These are phyloP conservation scores for Cryptophagus acutangulus DNA, from an alignment of 2,888 invertebrate species.

Conservation along the genomic window DNA sequence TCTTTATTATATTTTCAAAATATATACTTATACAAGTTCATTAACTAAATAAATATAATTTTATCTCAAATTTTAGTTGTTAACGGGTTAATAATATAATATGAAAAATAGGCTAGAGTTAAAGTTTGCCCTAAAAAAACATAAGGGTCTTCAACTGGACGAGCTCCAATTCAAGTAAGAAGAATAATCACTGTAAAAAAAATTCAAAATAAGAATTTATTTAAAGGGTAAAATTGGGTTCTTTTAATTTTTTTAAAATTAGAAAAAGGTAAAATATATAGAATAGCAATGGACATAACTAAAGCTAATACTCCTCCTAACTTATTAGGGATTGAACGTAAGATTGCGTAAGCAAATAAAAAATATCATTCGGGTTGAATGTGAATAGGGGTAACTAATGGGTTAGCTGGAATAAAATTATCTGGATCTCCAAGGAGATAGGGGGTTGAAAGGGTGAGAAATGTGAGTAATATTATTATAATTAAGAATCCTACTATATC, in stretches of 20 bases:
- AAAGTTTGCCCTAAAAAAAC: conserved; percentile 57
- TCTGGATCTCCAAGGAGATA: conserved; percentile 64
- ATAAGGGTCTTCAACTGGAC: conserved; percentile 64
- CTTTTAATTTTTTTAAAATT: conserved; percentile 54
- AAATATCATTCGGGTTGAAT: conserved; percentile 86
- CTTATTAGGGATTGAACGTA: conserved; percentile 77
- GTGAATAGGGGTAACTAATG: conserved; percentile 64
- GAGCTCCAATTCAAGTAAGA: conserved; percentile 68
- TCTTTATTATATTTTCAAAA: conserved; percentile 68
- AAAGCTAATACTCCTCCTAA: conserved; percentile 68
- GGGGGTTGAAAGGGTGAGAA: conserved; percentile 54
- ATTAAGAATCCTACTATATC: conserved; percentile 60
- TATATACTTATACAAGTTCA: conserved; percentile 65
- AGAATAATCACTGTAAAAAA: conserved; percentile 54
- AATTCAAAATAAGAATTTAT: conserved; percentile 58
- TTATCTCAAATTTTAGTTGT: conserved; percentile 55
- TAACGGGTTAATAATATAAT: conserved; percentile 54
- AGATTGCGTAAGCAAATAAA: conserved; percentile 74
- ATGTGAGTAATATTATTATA: conserved; percentile 51
- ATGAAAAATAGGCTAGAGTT: conserved; percentile 56
- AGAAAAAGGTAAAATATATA: conserved; percentile 58
- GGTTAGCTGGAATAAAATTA: conserved; percentile 69
- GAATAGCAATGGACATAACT: conserved; percentile 61
- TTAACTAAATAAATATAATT: conserved; percentile 52
- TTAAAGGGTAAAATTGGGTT: conserved; percentile 58